Conservation (phyloP, 2,888 invertebrate genomes). For the Drosophila paramelanica region DNA sequence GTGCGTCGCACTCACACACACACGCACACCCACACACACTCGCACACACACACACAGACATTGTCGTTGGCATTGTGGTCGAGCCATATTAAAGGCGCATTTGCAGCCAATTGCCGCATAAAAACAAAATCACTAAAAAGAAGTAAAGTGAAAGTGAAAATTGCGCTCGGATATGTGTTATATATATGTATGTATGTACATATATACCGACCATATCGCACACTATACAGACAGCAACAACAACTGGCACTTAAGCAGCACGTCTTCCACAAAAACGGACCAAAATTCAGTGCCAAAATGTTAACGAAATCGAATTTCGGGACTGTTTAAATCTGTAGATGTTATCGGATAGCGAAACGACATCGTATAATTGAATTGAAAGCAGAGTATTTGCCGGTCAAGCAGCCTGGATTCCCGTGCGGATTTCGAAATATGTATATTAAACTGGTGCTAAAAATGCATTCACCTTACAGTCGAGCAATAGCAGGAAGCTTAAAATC, state of each 20-base stretch:
- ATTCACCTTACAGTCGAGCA: no score
- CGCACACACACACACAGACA: not conserved
- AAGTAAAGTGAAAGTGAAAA: slow-evolving; percentile 20
- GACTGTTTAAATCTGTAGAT: no score
- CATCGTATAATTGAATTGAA: no score
- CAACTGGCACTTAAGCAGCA: not conserved
- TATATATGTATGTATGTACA: not conserved
- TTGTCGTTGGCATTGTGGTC: slow-evolving; percentile 6
- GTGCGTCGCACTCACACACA: slow-evolving; percentile 1
- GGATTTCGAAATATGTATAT: not conserved
- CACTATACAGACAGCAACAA: not conserved
- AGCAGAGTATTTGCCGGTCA: slow-evolving; percentile 6
- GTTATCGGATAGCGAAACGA: no score
- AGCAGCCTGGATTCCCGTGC: not conserved
- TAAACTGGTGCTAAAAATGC: no score
- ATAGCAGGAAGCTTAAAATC: no score
- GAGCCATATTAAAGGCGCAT: slow-evolving; percentile 44
- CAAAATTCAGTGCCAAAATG: not conserved
- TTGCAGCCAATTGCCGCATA: slow-evolving; percentile 53
- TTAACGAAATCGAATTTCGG: not conserved
- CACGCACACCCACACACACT: not conserved
- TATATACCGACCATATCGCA: not conserved
- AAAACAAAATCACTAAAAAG: slow-evolving; percentile 48
- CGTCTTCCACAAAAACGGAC: not conserved
- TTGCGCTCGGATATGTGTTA: slow-evolving; percentile 7